Evolutionary conservation across 2,113 vertebrate genomes (phyloP).

Genomic region (Shinisaurus crocodilurus): DNA sequence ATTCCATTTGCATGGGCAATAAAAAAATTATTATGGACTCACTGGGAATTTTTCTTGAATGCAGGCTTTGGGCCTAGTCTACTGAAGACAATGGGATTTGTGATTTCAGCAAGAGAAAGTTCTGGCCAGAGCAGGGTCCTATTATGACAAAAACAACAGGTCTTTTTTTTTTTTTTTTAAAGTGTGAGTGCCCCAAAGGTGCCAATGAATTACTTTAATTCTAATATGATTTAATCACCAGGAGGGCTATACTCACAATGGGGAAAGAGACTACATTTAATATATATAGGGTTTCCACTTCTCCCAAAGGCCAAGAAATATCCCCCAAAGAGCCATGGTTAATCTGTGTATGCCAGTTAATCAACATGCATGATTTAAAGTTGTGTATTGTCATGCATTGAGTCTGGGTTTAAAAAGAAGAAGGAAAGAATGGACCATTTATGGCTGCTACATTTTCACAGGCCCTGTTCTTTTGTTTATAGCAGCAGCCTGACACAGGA

Average conservation of each 20-base stretch:
- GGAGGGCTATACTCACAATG: slow-evolving; percentile 32
- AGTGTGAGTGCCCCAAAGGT: slow-evolving; percentile 11
- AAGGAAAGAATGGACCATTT: neutral
- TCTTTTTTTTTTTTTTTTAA: slow-evolving; percentile 45
- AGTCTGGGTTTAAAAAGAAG: neutral
- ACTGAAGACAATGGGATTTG: slow-evolving; percentile 39
- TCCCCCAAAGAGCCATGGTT: neutral
- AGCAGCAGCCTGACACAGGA: neutral
- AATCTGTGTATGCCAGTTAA: neutral
- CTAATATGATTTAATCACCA: slow-evolving; percentile 43
- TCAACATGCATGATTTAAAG: neutral
- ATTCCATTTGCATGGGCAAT: slow-evolving; percentile 49
- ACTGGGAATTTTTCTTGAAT: slow-evolving; percentile 42
- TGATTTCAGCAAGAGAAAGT: slow-evolving; percentile 36
- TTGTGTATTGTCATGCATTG: neutral
- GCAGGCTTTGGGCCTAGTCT: slow-evolving; percentile 8
- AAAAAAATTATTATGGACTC: slow-evolving; percentile 37
- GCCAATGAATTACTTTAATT: slow-evolving; percentile 42
- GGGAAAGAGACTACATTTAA: neutral
- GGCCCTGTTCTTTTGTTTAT: neutral
- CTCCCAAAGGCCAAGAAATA: neutral
- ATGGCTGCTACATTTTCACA: neutral
- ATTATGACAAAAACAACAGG: slow-evolving; percentile 49
- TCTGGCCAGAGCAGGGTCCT: neutral
- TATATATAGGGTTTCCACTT: neutral